phyloP scores from a whole-genome alignment of 1,140 invertebrate species.

The Melipona quadrifasciata region DNA sequence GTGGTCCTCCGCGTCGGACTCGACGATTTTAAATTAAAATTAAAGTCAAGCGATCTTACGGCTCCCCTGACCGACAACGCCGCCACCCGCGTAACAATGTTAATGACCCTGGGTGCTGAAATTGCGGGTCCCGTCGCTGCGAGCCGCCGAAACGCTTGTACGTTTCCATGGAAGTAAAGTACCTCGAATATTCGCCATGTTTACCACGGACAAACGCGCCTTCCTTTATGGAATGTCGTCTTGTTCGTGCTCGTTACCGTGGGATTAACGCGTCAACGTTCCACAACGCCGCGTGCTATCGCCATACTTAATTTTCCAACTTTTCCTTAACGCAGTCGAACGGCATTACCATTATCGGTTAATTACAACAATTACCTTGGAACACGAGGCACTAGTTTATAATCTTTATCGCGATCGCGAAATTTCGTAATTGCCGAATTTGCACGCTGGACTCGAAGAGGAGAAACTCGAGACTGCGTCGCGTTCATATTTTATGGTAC shows the following conservation, averaged over 20 bases:
- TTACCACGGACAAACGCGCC: neutral
- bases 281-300: neutral
- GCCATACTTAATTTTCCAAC: neutral
- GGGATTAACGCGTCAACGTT: neutral
- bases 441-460: neutral
- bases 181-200: neutral
- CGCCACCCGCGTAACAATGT: constrained; percentile 76
- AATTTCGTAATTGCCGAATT: neutral
- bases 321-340: neutral
- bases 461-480: neutral
- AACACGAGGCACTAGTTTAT: too few species aligned
- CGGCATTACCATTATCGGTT: neutral
- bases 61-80: constrained; percentile 68
- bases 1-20: constrained; percentile 75
- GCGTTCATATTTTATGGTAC: neutral
- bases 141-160: constrained; percentile 22
- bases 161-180: constrained; percentile 8
- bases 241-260: constrained; percentile 5
- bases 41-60: constrained; percentile 77
- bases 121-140: constrained; percentile 64
- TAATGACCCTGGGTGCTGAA: constrained; percentile 74
- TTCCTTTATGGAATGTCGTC: constrained; percentile 8
- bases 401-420: neutral
- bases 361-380: neutral
- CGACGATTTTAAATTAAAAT: constrained; percentile 81